Conservation (phyloP, 2,888 invertebrate genomes). For the Hemistola chrysoprasaria region DNA sequence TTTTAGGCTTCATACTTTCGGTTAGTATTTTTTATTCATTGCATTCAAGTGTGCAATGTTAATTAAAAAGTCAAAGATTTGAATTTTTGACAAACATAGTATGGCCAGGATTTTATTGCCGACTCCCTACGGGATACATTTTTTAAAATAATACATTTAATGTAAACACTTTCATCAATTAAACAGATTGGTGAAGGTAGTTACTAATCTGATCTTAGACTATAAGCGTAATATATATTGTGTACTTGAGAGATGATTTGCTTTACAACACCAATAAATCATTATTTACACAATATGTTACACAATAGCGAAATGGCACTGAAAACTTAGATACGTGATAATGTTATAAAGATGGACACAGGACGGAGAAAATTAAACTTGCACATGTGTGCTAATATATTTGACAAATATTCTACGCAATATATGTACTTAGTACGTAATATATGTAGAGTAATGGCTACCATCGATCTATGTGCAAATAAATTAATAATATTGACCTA, state of each 20-base stretch:
- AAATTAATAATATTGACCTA: slow-evolving; percentile 9
- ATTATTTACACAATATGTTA: not conserved
- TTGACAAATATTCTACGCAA: slow-evolving; percentile 28
- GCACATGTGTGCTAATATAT: slow-evolving; percentile 42
- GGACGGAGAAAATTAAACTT: slow-evolving; percentile 42
- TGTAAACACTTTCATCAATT: too few relatives aligned
- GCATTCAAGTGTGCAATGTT: too few relatives aligned
- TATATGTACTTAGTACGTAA: slow-evolving; percentile 2
- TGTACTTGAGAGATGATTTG: not conserved
- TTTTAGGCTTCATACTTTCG: too few relatives aligned
- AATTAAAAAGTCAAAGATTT: too few relatives aligned
- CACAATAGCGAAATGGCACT: slow-evolving; percentile 46
- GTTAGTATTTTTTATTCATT: too few relatives aligned
- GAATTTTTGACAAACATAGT: too few relatives aligned
- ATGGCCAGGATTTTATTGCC: too few relatives aligned
- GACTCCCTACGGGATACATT: too few relatives aligned
- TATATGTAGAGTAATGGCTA: slow-evolving; percentile 16
- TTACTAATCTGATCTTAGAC: too few relatives aligned
- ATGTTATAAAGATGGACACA: slow-evolving; percentile 42
- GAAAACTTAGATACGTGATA: slow-evolving; percentile 31
- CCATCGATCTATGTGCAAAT: slow-evolving; percentile 15
- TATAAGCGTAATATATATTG: too few relatives aligned
- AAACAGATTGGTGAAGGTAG: too few relatives aligned
- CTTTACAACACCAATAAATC: not conserved
- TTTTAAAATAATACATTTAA: too few relatives aligned